phyloP scores from a whole-genome alignment of 1,140 invertebrate species.

The Acromyrmex charruanus region DNA sequence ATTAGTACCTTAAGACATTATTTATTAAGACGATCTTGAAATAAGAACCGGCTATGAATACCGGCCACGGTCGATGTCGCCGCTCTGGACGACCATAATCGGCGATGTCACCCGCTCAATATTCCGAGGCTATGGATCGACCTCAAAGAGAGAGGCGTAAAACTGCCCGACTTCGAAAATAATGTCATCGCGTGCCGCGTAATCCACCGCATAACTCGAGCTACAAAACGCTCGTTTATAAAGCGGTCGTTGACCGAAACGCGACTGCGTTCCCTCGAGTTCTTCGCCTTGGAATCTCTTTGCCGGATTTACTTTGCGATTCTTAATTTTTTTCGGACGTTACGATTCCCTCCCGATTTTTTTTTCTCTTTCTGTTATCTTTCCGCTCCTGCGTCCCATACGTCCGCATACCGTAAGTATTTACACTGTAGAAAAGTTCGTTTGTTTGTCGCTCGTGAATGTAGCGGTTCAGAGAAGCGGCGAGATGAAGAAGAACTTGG shows the following conservation, averaged over 20 bases:
- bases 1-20: too few species aligned
- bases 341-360: slow-evolving; percentile 1
- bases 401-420: not conserved
- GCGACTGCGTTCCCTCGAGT: slow-evolving; percentile 41
- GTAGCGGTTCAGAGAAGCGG: slow-evolving; percentile 36
- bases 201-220: slow-evolving; percentile 50
- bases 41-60: too few species aligned
- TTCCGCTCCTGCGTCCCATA: not conserved
- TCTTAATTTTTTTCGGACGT: slow-evolving; percentile 47
- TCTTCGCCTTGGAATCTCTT: slow-evolving; percentile 16
- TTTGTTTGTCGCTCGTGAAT: not conserved
- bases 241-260: slow-evolving; percentile 63
- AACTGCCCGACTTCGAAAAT: slow-evolving; percentile 50
- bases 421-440: slow-evolving; percentile 23
- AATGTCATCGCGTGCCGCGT: slow-evolving; percentile 62
- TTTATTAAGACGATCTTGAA: too few species aligned
- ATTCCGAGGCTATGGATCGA: not conserved
- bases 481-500: slow-evolving; percentile 26
- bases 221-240: slow-evolving; percentile 45
- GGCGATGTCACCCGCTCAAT: slow-evolving; percentile 9
- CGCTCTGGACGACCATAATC: slow-evolving; percentile 23
- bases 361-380: slow-evolving; percentile 15
- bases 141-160: slow-evolving; percentile 16
- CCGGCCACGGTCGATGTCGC: too few species aligned
- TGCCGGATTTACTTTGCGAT: slow-evolving; percentile 44